A percentile compares a stretch with the other conserved stretches of the same genome.
Evolutionary conservation across 1,140 invertebrate genomes (phyloP).

Genomic region (Euwallacea similis): DNA sequence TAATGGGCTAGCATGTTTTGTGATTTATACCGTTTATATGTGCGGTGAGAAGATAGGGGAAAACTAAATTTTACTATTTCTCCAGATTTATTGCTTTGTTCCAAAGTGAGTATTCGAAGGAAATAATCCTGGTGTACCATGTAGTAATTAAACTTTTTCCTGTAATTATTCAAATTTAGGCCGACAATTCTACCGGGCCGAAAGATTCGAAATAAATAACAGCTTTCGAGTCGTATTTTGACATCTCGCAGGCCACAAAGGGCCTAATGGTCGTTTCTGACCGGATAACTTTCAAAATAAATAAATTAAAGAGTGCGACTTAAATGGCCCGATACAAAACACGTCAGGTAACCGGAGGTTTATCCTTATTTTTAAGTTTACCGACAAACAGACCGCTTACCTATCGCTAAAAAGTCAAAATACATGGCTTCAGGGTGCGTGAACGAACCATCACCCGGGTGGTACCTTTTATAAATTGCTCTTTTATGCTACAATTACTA

Average conservation of each 20-base stretch:
- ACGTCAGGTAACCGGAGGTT: constrained; percentile 12
- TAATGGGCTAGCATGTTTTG: constrained; percentile 19
- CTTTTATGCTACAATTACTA: not conserved
- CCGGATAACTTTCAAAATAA: constrained; percentile 30
- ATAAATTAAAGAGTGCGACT: constrained; percentile 17
- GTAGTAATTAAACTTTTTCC: too few relatives aligned
- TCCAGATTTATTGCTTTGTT: too few relatives aligned
- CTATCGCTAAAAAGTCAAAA: constrained; percentile 16
- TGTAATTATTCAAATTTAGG: too few relatives aligned
- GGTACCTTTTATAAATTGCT: not conserved
- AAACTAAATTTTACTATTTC: too few relatives aligned
- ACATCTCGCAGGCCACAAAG: constrained; percentile 22
- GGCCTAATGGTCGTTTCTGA: constrained; percentile 24
- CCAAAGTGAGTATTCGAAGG: too few relatives aligned
- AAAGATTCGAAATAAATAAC: constrained; percentile 13
- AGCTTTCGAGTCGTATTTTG: constrained; percentile 14
- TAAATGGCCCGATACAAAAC: constrained; percentile 18
- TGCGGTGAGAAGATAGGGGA: not conserved
- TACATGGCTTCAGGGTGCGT: constrained; percentile 1
- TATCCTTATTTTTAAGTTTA: constrained; percentile 5
- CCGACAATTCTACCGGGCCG: too few relatives aligned
- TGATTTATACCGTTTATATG: constrained; percentile 19
- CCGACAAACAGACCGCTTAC: constrained; percentile 15
- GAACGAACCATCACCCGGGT: not conserved
- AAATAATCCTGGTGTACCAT: too few relatives aligned